Conservation (phyloP, 2,888 invertebrate species). For the Campoplex capitator region DNA sequence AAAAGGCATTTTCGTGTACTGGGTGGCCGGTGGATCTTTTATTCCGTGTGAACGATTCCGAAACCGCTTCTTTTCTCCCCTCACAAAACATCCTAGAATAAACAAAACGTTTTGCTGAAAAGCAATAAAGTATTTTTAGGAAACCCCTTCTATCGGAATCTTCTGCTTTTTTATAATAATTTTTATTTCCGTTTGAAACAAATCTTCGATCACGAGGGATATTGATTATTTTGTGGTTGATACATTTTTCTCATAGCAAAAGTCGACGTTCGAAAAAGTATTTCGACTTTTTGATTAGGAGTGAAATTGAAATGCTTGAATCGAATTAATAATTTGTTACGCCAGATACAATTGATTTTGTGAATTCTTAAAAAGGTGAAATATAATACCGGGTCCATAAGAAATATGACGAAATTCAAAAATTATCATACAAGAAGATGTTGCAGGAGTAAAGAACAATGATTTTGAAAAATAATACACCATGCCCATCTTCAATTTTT, state of each 20-base stretch:
- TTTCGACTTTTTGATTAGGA: neutral
- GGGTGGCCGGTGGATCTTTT: conserved; percentile 67
- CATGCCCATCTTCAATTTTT: conserved; percentile 25
- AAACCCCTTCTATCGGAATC: neutral
- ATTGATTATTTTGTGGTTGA: neutral
- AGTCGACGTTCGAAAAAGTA: too few relatives aligned
- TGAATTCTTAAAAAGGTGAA: neutral
- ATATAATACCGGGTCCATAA: neutral
- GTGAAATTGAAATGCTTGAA: too few relatives aligned
- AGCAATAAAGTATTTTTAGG: neutral
- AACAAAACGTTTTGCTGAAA: conserved; percentile 60
- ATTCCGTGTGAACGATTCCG: conserved; percentile 48
- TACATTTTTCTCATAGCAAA: too few relatives aligned
- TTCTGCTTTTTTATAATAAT: conserved; percentile 14
- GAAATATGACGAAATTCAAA: neutral
- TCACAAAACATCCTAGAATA: conserved; percentile 40
- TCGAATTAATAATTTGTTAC: too few relatives aligned
- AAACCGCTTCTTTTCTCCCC: conserved; percentile 57
- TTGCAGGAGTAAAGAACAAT: conserved; percentile 14
- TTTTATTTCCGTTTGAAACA: neutral
- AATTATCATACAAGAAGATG: neutral
- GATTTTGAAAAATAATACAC: conserved; percentile 11
- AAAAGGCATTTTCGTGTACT: conserved; percentile 59
- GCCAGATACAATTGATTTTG: neutral
- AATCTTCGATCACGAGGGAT: neutral